These are phyloP conservation scores for Eupithecia inturbata DNA, from an alignment of 2,888 invertebrate species.

Conservation along the genomic window DNA sequence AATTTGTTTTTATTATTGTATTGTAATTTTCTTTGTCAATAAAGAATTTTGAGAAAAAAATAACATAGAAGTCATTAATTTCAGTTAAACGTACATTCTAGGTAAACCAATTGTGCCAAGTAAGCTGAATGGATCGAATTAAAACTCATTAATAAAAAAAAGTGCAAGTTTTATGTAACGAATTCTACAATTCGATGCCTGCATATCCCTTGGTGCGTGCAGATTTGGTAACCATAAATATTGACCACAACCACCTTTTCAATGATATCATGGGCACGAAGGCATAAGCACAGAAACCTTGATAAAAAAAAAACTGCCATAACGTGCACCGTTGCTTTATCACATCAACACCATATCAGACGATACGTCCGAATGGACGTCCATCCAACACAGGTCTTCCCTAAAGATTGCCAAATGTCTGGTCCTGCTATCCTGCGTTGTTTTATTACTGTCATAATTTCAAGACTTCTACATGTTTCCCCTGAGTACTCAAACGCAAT, in stretches of 20 bases:
- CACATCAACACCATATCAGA: background rate
- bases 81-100: background rate
- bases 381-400: background rate
- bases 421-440: background rate
- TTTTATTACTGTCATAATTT: background rate
- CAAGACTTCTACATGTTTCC: background rate
- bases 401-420: background rate
- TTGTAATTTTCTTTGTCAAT: no score
- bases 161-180: no score
- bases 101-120: background rate
- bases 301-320: no score
- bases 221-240: background rate
- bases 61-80: background rate
- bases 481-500: no score
- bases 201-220: no score
- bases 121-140: no score
- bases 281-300: no score
- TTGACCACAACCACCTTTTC: background rate
- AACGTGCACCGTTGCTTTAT: background rate
- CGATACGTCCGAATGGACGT: background rate
- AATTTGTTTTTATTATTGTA: no score
- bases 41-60: no score
- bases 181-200: no score
- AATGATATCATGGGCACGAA: background rate
- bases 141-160: no score